Evolutionary conservation across 2,797 vertebrate genomes (phyloP).

Genomic region (Cyclura pinguis): DNA sequence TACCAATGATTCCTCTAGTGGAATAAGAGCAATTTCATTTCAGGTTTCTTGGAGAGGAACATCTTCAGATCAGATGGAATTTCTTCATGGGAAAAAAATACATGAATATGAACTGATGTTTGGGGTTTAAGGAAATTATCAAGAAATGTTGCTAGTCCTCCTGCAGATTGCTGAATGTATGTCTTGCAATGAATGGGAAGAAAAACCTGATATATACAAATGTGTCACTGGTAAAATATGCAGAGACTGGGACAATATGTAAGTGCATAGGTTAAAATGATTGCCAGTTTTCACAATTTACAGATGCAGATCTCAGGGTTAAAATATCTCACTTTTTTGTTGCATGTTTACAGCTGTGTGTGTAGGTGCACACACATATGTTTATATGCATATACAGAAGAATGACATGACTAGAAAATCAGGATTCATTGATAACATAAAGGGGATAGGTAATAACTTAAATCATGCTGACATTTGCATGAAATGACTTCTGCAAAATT

Average conservation of each 20-base stretch:
- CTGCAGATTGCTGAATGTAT: constrained; percentile 60
- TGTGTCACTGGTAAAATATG: constrained; percentile 64
- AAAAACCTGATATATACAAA: constrained; percentile 58
- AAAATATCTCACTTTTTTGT: constrained; percentile 78
- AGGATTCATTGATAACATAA: constrained; percentile 79
- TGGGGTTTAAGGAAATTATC: constrained; percentile 66
- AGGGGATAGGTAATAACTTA: constrained; percentile 82
- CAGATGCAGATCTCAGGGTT: constrained; percentile 68
- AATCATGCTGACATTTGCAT: constrained; percentile 78
- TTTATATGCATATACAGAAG: neutral
- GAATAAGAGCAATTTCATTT: constrained; percentile 68
- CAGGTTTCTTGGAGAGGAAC: constrained; percentile 56
- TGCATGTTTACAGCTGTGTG: constrained; percentile 77
- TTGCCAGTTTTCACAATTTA: constrained; percentile 66
- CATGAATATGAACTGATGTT: constrained; percentile 64
- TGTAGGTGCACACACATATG: neutral
- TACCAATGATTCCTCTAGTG: constrained; percentile 61
- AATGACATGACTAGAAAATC: constrained; percentile 75
- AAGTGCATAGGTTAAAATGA: constrained; percentile 57
- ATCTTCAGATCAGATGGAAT: constrained; percentile 74
- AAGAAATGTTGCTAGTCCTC: constrained; percentile 54
- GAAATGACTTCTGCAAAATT: constrained; percentile 78
- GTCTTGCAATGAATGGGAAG: constrained; percentile 42
- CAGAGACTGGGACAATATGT: constrained; percentile 58
- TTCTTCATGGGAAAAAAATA: constrained; percentile 63